Percentiles rank a stretch among this genome's conserved stretches.
phyloP scores from a whole-genome alignment of 2,888 invertebrate species.

The Bombylius discolor region DNA sequence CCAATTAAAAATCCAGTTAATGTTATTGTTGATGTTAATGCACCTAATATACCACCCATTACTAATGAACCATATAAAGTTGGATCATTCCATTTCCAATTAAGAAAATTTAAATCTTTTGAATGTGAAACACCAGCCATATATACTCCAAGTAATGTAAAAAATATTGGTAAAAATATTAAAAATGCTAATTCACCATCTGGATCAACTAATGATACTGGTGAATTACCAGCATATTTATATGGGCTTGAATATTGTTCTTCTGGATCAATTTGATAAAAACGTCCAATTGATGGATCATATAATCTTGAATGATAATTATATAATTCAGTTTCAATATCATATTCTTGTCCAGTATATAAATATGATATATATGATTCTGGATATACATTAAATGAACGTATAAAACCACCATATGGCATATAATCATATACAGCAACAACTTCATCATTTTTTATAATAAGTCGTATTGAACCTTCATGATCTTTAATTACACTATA shows the following conservation, averaged over 20 bases:
- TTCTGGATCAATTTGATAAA: constrained; percentile 14
- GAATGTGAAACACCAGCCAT: neutral
- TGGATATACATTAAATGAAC: constrained; percentile 9
- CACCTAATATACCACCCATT: no score
- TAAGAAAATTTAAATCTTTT: no score
- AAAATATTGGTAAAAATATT: neutral
- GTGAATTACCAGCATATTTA: constrained; percentile 15
- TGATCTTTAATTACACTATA: constrained; percentile 16
- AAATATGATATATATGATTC: constrained; percentile 13
- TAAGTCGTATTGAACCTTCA: constrained; percentile 15
- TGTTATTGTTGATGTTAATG: no score
- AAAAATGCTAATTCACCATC: constrained; percentile 2
- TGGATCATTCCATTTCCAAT: no score
- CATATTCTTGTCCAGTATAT: constrained; percentile 19
- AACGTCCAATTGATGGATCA: constrained; percentile 17
- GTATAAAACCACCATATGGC: constrained; percentile 17
- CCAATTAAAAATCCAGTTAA: no score
- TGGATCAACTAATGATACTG: constrained; percentile 8
- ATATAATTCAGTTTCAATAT: constrained; percentile 17
- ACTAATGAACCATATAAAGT: no score
- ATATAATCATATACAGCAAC: constrained; percentile 19
- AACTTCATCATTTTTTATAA: constrained; percentile 13
- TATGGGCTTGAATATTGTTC: constrained; percentile 17
- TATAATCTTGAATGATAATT: constrained; percentile 18
- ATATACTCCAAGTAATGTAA: constrained; percentile 2